These are phyloP conservation scores for Malurus leucopterus DNA, from an alignment of 2,797 vertebrate species.

Conservation along the genomic window DNA sequence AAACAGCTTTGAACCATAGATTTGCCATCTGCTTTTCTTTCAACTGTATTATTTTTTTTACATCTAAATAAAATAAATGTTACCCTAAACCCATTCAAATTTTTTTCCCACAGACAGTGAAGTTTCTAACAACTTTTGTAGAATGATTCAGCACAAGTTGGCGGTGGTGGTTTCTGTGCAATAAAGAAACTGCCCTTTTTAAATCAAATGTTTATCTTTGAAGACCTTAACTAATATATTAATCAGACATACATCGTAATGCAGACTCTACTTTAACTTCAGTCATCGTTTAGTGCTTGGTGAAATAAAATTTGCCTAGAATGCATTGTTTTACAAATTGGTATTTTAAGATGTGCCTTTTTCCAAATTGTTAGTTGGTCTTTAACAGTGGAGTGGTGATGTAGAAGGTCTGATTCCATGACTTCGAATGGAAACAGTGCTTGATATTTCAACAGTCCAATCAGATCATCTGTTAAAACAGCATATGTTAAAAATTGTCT, in stretches of 20 bases:
- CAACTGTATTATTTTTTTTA: not conserved
- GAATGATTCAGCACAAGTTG: not conserved
- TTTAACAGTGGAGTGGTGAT: accelerated
- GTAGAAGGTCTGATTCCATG: not conserved
- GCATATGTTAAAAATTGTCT: not conserved
- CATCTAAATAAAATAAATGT: not conserved
- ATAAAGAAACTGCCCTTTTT: not conserved
- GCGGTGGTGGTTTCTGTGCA: not conserved
- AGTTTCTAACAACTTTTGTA: not conserved
- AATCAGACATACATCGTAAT: not conserved
- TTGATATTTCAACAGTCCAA: not conserved
- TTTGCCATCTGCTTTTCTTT: not conserved
- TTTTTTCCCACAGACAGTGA: not conserved
- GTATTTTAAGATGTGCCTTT: not conserved
- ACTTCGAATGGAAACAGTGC: not conserved
- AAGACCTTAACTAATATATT: not conserved
- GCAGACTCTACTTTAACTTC: not conserved
- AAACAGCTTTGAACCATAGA: not conserved
- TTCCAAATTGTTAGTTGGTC: not conserved
- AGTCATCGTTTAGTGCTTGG: not conserved
- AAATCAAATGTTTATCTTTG: not conserved
- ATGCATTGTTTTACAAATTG: not conserved
- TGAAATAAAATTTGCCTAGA: not conserved
- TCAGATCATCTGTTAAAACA: not conserved
- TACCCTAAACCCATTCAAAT: not conserved